phyloP scores from a whole-genome alignment of 2,113 vertebrate species.

The Epinephelus moara region DNA sequence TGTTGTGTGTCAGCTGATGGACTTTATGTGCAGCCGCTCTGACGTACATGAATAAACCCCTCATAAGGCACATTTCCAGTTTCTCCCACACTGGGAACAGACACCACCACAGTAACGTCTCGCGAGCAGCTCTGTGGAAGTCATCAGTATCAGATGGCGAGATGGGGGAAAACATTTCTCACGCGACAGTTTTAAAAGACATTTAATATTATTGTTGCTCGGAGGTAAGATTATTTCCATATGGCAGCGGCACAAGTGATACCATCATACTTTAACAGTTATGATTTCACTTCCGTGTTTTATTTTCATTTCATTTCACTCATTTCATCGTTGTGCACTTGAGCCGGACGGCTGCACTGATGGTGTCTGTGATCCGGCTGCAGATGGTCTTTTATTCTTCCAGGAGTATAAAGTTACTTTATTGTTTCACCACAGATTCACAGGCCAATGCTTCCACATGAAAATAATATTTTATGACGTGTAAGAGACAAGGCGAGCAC shows the following conservation, averaged over 20 bases:
- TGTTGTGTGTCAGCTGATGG: no score
- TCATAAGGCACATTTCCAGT: no score
- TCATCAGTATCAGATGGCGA: slow-evolving; percentile 67
- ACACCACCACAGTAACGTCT: not conserved
- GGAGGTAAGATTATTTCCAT: slow-evolving; percentile 51
- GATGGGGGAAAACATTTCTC: slow-evolving; percentile 42
- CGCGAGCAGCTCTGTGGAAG: slow-evolving; percentile 53
- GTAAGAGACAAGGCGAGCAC: no score
- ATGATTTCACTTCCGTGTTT: slow-evolving; percentile 24
- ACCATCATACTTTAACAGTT: slow-evolving; percentile 32
- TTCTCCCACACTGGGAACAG: slow-evolving; percentile 22
- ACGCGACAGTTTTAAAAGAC: slow-evolving; percentile 41
- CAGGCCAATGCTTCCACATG: no score
- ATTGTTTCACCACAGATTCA: not conserved
- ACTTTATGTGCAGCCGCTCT: not conserved
- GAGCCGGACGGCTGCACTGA: not conserved
- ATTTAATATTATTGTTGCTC: slow-evolving; percentile 32
- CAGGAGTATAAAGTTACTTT: not conserved
- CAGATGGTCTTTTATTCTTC: not conserved
- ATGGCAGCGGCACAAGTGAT: slow-evolving; percentile 22
- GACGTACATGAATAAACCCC: not conserved
- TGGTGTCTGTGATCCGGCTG: not conserved
- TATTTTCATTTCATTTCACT: slow-evolving; percentile 53
- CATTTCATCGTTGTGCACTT: not conserved
- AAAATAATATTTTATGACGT: no score